Evolutionary conservation across 2,113 vertebrate genomes (phyloP), one percentile per base, ranked within the genome.

Genomic region (Ibidorhyncha struthersii): DNA sequence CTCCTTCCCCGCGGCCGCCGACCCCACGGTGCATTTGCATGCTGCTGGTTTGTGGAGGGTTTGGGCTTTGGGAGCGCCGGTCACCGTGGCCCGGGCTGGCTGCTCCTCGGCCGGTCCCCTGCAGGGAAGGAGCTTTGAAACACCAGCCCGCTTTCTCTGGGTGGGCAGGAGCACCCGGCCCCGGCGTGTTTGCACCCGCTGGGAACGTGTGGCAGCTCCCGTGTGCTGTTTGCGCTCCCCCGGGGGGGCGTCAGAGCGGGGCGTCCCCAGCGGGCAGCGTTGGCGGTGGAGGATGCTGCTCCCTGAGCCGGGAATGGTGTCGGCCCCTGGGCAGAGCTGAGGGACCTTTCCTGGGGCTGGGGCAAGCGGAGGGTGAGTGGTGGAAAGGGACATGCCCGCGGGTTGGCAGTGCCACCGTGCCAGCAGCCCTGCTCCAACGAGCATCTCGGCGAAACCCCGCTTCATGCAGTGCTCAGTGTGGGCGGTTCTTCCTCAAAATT

Each of bases 381-480:
- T 8, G 13, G 32, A 15, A 55, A 8, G 47, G 66, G 53, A 23
- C 4, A 1, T 41, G 43, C 38, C 50, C 1, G 1, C 0, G 2
- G 14, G 41, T 34, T 3, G 13, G 72, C 73, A 26, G 67, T 22
- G 80, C n/a, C 52, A 6, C 50, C 1, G 5, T 11, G 40, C 86
- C 29, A 5, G 49, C 29, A 23, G 53, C 26, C 34, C 43, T 6
- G 2, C 3, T 8, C 21, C 1, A 2, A 17, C 0, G 6, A 67
- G 49, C 56, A 9, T 45, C 82, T 58, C 76, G 0, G 55, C 43
- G n/a, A 26, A n/a, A 8, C 1, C n/a, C n/a, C 2, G 3, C 21
- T 16, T 8, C 0, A 1, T 9, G 69, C 55, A 21, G 77, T 5
- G 0, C 76, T 43, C 1, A 1, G 67, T 27, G 3, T 0, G 12